Percentiles rank a stretch among this genome's conserved stretches.
These are phyloP conservation scores for Pseudanteris insignis DNA, from an alignment of 2,888 invertebrate genomes.

Conservation along the genomic window DNA sequence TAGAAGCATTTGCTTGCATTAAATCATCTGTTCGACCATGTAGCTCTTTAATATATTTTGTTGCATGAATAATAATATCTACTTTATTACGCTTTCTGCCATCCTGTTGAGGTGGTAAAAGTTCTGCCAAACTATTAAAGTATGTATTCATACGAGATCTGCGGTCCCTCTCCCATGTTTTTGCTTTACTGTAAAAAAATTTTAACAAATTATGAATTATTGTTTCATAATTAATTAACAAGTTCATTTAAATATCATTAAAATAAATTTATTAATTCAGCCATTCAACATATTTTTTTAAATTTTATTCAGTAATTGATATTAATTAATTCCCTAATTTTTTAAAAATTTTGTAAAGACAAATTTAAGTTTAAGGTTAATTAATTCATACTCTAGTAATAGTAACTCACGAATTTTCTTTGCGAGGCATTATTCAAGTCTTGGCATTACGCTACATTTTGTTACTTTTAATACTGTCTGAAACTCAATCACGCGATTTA, in stretches of 20 bases:
- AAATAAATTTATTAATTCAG: too few species aligned
- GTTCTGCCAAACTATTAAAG: slow-evolving; percentile 68
- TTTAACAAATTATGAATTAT: too few species aligned
- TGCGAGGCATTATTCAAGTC: slow-evolving; percentile 64
- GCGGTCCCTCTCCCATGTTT: slow-evolving; percentile 77
- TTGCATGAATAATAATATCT: slow-evolving; percentile 65
- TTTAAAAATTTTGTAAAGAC: not conserved
- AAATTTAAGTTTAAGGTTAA: slow-evolving; percentile 18
- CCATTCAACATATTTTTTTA: too few species aligned
- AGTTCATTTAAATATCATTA: too few species aligned
- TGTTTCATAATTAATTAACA: too few species aligned
- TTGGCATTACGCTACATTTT: slow-evolving; percentile 49
- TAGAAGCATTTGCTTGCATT: slow-evolving; percentile 58
- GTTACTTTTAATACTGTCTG: too few species aligned
- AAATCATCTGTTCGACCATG: slow-evolving; percentile 61
- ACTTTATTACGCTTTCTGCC: slow-evolving; percentile 71
- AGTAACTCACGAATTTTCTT: slow-evolving; percentile 61
- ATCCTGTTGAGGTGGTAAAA: slow-evolving; percentile 69
- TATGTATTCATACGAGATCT: slow-evolving; percentile 73
- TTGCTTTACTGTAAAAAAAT: slow-evolving; percentile 71
- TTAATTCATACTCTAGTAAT: not conserved
- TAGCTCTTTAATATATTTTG: slow-evolving; percentile 63
- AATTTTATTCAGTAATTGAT: too few species aligned
- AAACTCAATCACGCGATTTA: too few species aligned
- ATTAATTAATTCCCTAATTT: too few species aligned